Base-by-base conservation (phyloP, 2,888 invertebrate genomes). In the Camptogramma bilineatum region DNA sequence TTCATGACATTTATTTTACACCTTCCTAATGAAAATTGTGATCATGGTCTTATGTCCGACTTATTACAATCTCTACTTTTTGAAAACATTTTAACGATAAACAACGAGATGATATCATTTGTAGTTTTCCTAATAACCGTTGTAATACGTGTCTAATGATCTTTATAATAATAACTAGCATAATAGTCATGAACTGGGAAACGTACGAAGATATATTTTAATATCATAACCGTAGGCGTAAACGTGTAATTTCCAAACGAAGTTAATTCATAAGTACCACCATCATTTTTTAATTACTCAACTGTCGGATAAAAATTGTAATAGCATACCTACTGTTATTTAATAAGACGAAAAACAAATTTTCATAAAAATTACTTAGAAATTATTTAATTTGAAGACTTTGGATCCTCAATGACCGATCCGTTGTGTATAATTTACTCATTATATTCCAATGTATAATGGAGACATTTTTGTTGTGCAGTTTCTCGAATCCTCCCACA, bases 381-480 rank as follows among this genome's bases (percentile, higher is more conserved):
- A 8, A 16, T 44, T 44, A 16, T 16, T 44, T 17, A 24, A 2
- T 8, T 28, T 28, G 4, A 28, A 28, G 28, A 28, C 28, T 28
- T 28, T 8, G 7, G 28, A 17, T 16, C 44, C 17, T 62, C 46
- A 28, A 28, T 31, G 4, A 42, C 13, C 46, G 34, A 17, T 21
- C 34, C 8, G 42, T 17, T 31, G 5, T 52, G 31, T 44, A 50
- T 58, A 64, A 64, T 51, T 54, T 54, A 18, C 17, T 54, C 51
- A 59, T 58, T 54, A 72, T 71, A 66, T 68, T 71, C 71, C 52
- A 39, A 28, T 17, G 48, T 55, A 34, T 63, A 63, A 57, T 67
- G 34, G 66, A 75, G 72, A 69, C 70, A 67, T 68, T 76, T 75
- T 73, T 72, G 75, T 73, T 57, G 70, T 64, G 70, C 72, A 72